Evolutionary conservation across 2,888 invertebrate genomes (phyloP), one percentile per base, ranked within the genome.

Genomic region (Pollenia griseotomentosa): DNA sequence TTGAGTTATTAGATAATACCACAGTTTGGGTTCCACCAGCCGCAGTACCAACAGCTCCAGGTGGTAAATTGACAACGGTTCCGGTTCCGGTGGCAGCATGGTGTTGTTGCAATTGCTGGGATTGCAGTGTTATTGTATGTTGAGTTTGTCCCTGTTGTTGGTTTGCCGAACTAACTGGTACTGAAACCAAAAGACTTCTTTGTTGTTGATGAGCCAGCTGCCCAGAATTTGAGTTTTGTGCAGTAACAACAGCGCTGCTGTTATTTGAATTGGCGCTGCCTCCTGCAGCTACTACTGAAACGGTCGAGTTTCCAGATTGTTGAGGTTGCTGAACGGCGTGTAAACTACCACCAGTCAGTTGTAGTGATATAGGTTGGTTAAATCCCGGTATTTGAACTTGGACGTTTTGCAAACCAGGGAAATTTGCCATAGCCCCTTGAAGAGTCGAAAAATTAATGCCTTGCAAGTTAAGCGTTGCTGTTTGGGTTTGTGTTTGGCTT

Each of bases 371-470:
- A 6, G 97, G 97, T 89, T 97, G 97, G n/a, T 97, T 95, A 80
- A 97, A 95, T 57, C 97, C 97, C 12, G 97, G 97, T 90, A 97
- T 96, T 92, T 97, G 97, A 68, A 97, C 95, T 94, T 97, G 96
- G 16, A 89, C 89, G 93, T 97, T 97, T 92, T 97, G 97, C 71
- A 97, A 93, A 44, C 96, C 96, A 86, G 96, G 96, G 82, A 93
- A 93, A 80, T 93, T 93, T 9, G 93, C 91, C 91, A 93, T 93
- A 10, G 93, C 93, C 79, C 97, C 95, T 89, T 95, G 95, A 87
- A 96, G 93, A 91, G 95, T 95, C 75, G 96, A 95, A 89, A 97
- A 94, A 93, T 97, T 97, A 89, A 97, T 94, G 89, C 96, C 96
- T 94, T 97, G 95, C 80, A 95, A 93, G 91, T 95, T 95, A 8